Evolutionary conservation across 2,888 invertebrate genomes (phyloP), one percentile per base, ranked within the genome.

Genomic region (Orthosia gracilis): DNA sequence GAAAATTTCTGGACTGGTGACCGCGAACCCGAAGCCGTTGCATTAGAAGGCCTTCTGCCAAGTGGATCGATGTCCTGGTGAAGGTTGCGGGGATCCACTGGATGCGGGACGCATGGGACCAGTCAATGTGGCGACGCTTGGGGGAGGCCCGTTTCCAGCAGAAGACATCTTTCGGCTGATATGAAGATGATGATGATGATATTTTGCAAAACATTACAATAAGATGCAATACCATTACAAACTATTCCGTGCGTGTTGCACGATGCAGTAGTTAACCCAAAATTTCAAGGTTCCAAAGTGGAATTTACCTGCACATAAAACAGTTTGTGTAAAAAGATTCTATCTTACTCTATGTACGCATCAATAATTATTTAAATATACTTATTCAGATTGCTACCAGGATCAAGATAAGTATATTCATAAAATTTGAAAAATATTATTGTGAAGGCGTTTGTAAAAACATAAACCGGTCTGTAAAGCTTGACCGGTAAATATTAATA

Each of bases 401-500:
- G 13, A 72, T 64, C 52, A 26, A 49, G n/a, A 50, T 61, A 49
- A 49, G 7, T 26, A 3, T 9, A 3, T 47, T 13, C 9, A 52
- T 61, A 40, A 17, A 23, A 52, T 57, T 66, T 13, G 21, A 2
- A 54, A 54, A 55, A 63, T 54, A 40, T 47, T 13, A 54, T 75
- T 52, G 4, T 13, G 3, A 7, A 26, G 17, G 55, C 45, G 31
- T 52, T 67, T 63, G 4, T 21, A 50, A 59, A 64, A 59, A 68
- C 47, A 50, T 67, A 31, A 76, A 64, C 23, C 13, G 15, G 17
- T 4, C 40, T n/a, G 17, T 63, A 21, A 67, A 64, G 15, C 26
- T 54, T 67, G 5, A 13, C 18, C 15, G 13, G 54, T 55, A 63
- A 59, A 50, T 57, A 57, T 40, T 26, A 61, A 69, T 55, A 65